Evolutionary conservation across 2,113 vertebrate species (phyloP), one percentile per base, ranked within the genome.

Genomic region (Cynocephalus volans): DNA sequence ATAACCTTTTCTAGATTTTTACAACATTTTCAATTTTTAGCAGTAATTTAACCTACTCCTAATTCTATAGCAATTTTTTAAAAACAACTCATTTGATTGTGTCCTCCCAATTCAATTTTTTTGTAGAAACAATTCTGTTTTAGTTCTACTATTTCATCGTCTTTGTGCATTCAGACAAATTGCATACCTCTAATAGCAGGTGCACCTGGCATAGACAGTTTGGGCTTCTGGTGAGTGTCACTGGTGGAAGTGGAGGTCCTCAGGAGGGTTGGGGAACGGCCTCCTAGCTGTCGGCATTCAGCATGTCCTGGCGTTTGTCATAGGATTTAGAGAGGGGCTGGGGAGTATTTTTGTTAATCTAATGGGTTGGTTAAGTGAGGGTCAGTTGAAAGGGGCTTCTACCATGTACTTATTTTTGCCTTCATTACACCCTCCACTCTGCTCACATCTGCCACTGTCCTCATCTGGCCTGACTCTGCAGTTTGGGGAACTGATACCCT

Each of bases 11-110:
- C 6, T 8, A 77, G 21, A 72, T 36, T 88, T 92, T 96, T 77
- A 82, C 21, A 92, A 8, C 60, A 56, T 41, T 92, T 3, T 36
- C 21, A 82, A 0, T 48, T n/a, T 70, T 82, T 64, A 86, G n/a
- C 54, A 82, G 92, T 86, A 89, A 33, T 89, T 81, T 75, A 90
- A 58, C 64, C n/a, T 81, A 76, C 17, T 23, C 21, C 76, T 31
- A 76, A 76, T 88, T 76, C 62, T 21, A 64, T 9, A 45, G 62
- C 19, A 64, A 60, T 41, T 50, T 31, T 77, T 76, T 54, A 83
- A 41, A 87, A 88, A 28, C 8, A 87, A 28, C 5, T 60, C 2
- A 11, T 54, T 64, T 92, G 64, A 56, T 76, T 77, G 21, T 70
- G 62, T 41, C 54, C 6, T 93, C 26, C 89, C n/a, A 77, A 13